A percentile compares a stretch with the other conserved stretches of the same genome.
phyloP scores from a whole-genome alignment of 1,140 invertebrate genomes.

The Pomacea maculata region DNA sequence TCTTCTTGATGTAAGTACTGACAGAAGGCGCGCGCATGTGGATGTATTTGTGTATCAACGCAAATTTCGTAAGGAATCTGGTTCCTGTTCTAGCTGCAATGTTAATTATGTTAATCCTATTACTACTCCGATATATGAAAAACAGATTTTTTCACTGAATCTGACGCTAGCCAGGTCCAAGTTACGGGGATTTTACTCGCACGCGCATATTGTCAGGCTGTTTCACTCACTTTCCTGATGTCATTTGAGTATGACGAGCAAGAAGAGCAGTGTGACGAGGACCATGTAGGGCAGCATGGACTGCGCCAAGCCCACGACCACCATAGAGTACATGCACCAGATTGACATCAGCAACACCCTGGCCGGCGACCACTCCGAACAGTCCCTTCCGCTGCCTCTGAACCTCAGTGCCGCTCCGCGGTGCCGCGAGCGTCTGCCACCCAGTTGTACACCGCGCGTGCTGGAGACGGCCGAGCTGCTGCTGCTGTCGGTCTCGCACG shows the following conservation, averaged over 20 bases:
- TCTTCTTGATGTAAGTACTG: no score
- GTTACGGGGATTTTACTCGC: no score
- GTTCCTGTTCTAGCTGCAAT: no score
- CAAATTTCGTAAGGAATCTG: no score
- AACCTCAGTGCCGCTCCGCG: constrained; percentile 7
- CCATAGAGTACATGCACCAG: constrained; percentile 36
- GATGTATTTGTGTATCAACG: no score
- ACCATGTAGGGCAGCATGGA: constrained; percentile 31
- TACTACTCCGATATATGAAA: no score
- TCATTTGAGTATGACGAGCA: constrained; percentile 28
- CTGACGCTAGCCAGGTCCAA: no score
- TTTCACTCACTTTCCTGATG: background rate
- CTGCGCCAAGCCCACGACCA: constrained; percentile 31
- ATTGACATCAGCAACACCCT: constrained; percentile 26
- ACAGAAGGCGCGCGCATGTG: no score
- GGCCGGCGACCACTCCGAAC: constrained; percentile 19
- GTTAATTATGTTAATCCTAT: no score
- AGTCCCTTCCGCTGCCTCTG: background rate
- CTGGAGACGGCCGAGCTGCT: constrained; percentile 7
- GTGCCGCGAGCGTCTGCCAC: constrained; percentile 5
- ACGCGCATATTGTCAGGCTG: no score
- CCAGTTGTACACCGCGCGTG: constrained; percentile 8
- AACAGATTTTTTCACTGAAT: no score
- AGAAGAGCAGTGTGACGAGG: constrained; percentile 29
- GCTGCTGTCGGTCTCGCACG: constrained; percentile 28